Conservation (phyloP, 2,797 vertebrate genomes). For the Netta rufina region DNA sequence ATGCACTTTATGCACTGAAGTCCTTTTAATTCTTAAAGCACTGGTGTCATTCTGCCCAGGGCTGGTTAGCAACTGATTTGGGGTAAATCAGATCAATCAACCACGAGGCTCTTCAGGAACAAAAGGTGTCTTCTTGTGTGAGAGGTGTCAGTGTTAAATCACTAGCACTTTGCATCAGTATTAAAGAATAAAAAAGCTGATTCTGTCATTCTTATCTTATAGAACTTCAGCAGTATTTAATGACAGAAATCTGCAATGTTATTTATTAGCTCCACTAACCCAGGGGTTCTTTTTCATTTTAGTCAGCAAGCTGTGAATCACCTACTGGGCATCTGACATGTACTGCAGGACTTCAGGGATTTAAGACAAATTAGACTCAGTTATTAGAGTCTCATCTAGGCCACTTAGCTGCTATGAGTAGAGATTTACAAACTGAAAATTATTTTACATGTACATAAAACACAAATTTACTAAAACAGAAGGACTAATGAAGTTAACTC, state of each 20-base stretch:
- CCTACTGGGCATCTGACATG: constrained; percentile 44
- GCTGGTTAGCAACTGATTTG: not conserved
- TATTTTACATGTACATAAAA: constrained; percentile 7
- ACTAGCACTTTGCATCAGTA: not conserved
- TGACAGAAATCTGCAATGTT: constrained; percentile 43
- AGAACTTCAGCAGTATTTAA: constrained; percentile 29
- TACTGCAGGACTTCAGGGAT: constrained; percentile 50
- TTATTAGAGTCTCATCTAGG: constrained; percentile 49
- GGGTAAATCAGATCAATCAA: not conserved
- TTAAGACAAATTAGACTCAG: constrained; percentile 53
- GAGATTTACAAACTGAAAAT: constrained; percentile 33
- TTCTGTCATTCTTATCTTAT: constrained; percentile 20
- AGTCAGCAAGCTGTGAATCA: constrained; percentile 70
- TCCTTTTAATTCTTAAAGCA: not conserved
- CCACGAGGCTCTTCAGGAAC: not conserved
- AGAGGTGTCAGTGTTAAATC: not conserved
- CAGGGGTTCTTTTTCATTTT: constrained; percentile 62
- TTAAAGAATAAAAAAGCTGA: constrained; percentile 18
- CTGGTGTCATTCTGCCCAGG: not conserved
- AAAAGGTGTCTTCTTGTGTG: not conserved
- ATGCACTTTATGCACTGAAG: not conserved
- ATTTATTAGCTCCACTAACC: constrained; percentile 65
- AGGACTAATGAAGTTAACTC: constrained; percentile 55
- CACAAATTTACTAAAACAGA: constrained; percentile 19
- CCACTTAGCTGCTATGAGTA: constrained; percentile 13